Conservation (phyloP, 2,888 invertebrate genomes). For the Spialia ferax region DNA sequence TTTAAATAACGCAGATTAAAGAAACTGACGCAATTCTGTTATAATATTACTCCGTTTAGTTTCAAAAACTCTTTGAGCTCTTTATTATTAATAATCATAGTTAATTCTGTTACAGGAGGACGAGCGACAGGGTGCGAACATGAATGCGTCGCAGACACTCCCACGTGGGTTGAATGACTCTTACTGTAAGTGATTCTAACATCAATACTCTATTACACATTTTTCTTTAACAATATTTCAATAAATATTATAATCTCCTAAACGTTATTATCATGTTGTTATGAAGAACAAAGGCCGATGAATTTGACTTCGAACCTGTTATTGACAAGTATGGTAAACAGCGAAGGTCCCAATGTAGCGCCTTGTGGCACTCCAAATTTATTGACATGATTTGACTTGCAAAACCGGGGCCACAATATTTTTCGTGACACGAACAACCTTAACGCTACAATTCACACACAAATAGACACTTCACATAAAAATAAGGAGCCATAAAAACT, state of each 20-base stretch:
- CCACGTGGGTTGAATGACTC: slow-evolving; percentile 69
- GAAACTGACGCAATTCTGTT: too few species aligned
- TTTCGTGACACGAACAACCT: slow-evolving; percentile 9
- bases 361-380: slow-evolving; percentile 12
- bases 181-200: slow-evolving; percentile 60
- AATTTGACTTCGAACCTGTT: not conserved
- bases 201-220: too few species aligned
- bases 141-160: slow-evolving; percentile 69
- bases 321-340: slow-evolving; percentile 2
- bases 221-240: too few species aligned
- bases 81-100: too few species aligned
- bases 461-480: slow-evolving; percentile 15
- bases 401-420: slow-evolving; percentile 3
- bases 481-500: slow-evolving; percentile 10
- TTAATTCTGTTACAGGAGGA: slow-evolving; percentile 71
- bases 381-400: slow-evolving; percentile 16
- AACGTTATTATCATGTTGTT: too few species aligned
- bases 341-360: not conserved
- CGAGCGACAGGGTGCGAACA: slow-evolving; percentile 75
- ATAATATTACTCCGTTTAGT: too few species aligned
- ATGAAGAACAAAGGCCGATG: not conserved
- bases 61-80: too few species aligned
- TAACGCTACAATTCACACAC: slow-evolving; percentile 9
- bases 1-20: too few species aligned
- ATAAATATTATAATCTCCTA: not conserved